phyloP scores from a whole-genome alignment of 2,888 invertebrate genomes.

The Ypsolopha scabrella region DNA sequence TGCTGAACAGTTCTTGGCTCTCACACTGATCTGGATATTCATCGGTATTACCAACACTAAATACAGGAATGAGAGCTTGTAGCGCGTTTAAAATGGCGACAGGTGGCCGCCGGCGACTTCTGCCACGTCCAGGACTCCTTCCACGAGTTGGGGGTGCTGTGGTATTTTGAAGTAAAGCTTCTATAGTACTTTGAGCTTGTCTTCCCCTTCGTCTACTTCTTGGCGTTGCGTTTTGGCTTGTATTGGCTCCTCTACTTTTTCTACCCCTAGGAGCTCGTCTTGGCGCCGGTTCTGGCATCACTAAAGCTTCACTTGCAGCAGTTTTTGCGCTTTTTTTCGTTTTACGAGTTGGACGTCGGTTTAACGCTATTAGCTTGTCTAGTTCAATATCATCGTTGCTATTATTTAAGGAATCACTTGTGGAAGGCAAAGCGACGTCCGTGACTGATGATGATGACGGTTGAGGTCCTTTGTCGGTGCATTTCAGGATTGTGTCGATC shows the following conservation, averaged over 20 bases:
- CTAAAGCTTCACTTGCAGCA: background rate
- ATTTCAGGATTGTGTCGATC: slow-evolving; percentile 1
- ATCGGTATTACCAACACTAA: slow-evolving; percentile 41
- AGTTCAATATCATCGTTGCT: too few relatives aligned
- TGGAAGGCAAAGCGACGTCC: too few relatives aligned
- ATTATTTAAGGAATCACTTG: too few relatives aligned
- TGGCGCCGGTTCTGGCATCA: background rate
- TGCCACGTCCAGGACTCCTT: background rate
- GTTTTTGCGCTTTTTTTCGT: too few relatives aligned
- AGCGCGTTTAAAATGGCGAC: background rate
- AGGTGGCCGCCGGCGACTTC: background rate
- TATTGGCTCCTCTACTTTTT: background rate
- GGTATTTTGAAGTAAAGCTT: background rate
- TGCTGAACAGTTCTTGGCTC: slow-evolving; percentile 30
- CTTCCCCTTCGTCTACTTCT: slow-evolving; percentile 11
- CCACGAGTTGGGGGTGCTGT: background rate
- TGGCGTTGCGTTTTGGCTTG: background rate
- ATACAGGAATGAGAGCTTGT: slow-evolving; percentile 16
- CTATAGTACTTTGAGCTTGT: slow-evolving; percentile 5
- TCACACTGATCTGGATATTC: slow-evolving; percentile 43
- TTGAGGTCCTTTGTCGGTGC: background rate
- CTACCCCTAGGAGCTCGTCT: slow-evolving; percentile 2
- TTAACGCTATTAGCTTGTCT: too few relatives aligned
- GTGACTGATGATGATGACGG: too few relatives aligned
- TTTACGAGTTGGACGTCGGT: too few relatives aligned